A percentile compares a stretch with the other conserved stretches of the same genome.
phyloP scores from a whole-genome alignment of 2,113 vertebrate genomes.

The Montifringilla adamsi region DNA sequence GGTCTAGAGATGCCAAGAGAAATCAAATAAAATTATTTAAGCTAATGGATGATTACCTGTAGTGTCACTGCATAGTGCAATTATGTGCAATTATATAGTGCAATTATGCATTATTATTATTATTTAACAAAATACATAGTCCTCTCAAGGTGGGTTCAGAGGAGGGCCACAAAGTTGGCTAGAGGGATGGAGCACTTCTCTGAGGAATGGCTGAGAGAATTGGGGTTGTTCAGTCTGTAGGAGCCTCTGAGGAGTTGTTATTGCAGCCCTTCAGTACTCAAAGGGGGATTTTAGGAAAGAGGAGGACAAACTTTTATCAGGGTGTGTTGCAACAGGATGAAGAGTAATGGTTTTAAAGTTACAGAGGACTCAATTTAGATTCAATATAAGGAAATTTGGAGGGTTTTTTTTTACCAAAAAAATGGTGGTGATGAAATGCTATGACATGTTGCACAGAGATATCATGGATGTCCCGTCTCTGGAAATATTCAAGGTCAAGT shows the following conservation, averaged over 20 bases:
- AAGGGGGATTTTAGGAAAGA: background rate
- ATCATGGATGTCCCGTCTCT: background rate
- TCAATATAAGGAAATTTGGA: background rate
- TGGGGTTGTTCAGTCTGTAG: background rate
- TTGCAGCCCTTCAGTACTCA: background rate
- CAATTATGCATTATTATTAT: background rate
- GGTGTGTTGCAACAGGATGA: background rate
- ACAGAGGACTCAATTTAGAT: background rate
- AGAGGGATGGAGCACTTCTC: background rate
- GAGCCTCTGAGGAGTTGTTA: background rate
- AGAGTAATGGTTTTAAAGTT: background rate
- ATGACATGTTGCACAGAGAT: background rate
- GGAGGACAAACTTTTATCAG: background rate
- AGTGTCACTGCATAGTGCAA: background rate
- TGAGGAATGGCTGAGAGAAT: background rate
- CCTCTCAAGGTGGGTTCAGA: accelerated
- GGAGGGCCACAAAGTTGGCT: background rate
- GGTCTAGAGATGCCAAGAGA: background rate
- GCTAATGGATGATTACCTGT: background rate
- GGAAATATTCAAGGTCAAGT: background rate
- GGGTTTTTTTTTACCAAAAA: accelerated
- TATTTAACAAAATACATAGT: background rate
- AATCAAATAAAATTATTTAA: background rate
- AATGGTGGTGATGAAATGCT: background rate
- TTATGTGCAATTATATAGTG: background rate